Evolutionary conservation across 2,888 invertebrate species (phyloP).

Genomic region (Trachelus troglodyta): DNA sequence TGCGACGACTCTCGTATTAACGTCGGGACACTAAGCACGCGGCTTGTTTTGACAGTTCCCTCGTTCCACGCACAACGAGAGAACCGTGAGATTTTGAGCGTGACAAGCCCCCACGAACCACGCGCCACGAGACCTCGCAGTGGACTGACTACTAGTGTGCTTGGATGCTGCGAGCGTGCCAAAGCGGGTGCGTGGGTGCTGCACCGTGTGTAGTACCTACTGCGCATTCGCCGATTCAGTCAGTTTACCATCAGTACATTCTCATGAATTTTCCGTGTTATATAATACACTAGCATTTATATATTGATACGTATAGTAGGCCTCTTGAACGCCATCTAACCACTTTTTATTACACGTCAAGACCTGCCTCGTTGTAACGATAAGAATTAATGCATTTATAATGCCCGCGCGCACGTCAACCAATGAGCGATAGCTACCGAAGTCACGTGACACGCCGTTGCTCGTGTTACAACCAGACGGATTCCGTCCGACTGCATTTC

Average conservation of each 20-base stretch:
- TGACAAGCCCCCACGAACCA: neutral
- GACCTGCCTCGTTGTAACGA: neutral
- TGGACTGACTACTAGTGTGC: conserved; percentile 31
- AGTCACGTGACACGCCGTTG: neutral
- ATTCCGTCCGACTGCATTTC: neutral
- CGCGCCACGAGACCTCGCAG: conserved; percentile 36
- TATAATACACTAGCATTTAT: neutral
- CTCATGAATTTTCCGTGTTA: neutral
- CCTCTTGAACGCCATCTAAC: neutral
- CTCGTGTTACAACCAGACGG: neutral
- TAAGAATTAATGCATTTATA: neutral
- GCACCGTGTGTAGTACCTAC: neutral
- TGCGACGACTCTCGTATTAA: neutral
- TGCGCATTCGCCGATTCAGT: neutral
- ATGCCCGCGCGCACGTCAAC: neutral
- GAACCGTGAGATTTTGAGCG: neutral
- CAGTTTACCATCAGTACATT: neutral
- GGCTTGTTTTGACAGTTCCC: conserved; percentile 5
- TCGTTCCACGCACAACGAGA: neutral
- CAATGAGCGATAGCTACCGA: neutral
- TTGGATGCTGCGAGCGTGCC: conserved; percentile 38
- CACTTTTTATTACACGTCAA: neutral
- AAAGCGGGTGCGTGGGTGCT: conserved; percentile 4
- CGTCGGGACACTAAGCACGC: neutral
- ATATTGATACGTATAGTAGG: neutral